Base-by-base conservation (phyloP, 2,888 invertebrate species). In the Agriotes lineatus region DNA sequence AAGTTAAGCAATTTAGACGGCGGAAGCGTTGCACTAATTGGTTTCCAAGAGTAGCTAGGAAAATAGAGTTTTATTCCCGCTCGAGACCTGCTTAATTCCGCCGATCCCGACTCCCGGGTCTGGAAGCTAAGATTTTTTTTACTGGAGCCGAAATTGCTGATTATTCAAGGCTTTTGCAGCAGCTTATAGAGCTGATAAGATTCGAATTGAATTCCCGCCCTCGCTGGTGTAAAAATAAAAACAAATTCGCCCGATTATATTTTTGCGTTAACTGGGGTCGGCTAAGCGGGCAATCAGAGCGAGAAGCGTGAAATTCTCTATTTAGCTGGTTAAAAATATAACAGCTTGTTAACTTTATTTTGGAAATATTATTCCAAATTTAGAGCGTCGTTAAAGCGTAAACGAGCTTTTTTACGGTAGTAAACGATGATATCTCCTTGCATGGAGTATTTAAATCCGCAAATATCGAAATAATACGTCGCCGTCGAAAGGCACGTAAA, bases 1-100 rank as follows among this genome's bases (percentile, higher is more conserved):
- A 66, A 66, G 59, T 66, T 66, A 56, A 48, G 61, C 62, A 67
- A 67, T 67, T 67, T 57, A 61, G 61, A 61, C 54, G 22, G 56
- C 33, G 44, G 44, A 57, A 67, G 57, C 48, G 61, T 61, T 67
- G 50, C 50, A 54, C 61, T 67, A 67, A 67, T 67, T 67, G 61
- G 56, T 62, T 67, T 67, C 48, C 48, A 37, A 56, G 48, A 61
- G 57, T 61, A 66, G 52, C 42, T 54, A 45, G 20, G 64, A 64
- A 57, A 63, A 57, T 64, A 64, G 20, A 48, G n/a, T 58, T 57
- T 56, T 64, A 37, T 57, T 18, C 48, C 16, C 14, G 5, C 22
- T 19, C 30, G 48, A 64, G 10, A 14, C 45, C 37, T 14, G 5
- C 12, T 37, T 48, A 30, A 54, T 57, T 20, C 10, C 58, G 48